A percentile compares a stretch with the other conserved stretches of the same genome.
These are phyloP conservation scores for Centropus unirufus DNA, from an alignment of 2,113 vertebrate genomes.

Conservation along the genomic window DNA sequence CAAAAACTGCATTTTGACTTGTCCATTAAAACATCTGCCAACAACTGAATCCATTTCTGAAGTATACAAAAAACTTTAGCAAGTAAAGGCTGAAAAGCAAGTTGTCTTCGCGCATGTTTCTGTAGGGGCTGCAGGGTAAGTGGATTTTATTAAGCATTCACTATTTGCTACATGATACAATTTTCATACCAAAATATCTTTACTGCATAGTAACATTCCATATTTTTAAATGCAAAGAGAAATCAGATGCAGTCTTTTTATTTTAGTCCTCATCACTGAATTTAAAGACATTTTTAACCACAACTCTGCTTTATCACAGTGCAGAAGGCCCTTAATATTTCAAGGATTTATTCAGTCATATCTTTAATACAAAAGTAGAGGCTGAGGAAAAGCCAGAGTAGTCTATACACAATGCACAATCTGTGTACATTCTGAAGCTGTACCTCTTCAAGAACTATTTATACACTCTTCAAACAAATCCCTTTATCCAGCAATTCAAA, in stretches of 20 bases:
- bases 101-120: not conserved
- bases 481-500: conserved; percentile 68
- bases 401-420: conserved; percentile 70
- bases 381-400: conserved; percentile 68
- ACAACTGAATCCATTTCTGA: not conserved
- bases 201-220: conserved; percentile 59
- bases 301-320: conserved; percentile 73
- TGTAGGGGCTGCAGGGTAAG: conserved; percentile 15
- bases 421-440: conserved; percentile 70
- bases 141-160: not conserved
- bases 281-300: conserved; percentile 59
- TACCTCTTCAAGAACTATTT: conserved; percentile 61
- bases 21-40: conserved; percentile 4
- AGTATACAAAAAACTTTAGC: not conserved
- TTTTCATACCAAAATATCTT: conserved; percentile 63
- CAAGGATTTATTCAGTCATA: conserved; percentile 67
- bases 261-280: conserved; percentile 39
- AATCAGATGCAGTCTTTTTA: conserved; percentile 29
- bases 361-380: conserved; percentile 71
- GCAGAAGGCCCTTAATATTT: conserved; percentile 69
- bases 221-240: conserved; percentile 45
- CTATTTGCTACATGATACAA: conserved; percentile 41
- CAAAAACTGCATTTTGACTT: not conserved
- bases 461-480: conserved; percentile 66
- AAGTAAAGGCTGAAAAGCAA: not conserved